phyloP scores from a whole-genome alignment of 2,888 invertebrate species.

The Nudaria mundana region DNA sequence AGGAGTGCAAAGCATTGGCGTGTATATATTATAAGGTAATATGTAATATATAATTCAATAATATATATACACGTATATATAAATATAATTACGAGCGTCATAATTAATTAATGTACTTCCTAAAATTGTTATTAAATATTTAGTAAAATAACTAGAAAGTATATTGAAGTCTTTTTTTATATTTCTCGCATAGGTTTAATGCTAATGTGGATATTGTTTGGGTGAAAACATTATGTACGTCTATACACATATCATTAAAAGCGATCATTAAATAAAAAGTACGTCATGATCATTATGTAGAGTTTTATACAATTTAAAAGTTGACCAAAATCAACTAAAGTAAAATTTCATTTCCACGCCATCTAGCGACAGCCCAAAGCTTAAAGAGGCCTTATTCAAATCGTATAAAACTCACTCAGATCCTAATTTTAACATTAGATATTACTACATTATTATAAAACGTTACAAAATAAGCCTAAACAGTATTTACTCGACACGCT shows the following conservation, averaged over 20 bases:
- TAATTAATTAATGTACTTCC: constrained; percentile 47
- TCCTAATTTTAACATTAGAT: constrained; percentile 1
- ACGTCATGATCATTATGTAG: background rate
- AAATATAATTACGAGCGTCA: constrained; percentile 32
- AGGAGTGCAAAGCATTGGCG: constrained; percentile 35
- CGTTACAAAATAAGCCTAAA: constrained; percentile 13
- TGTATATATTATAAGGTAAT: constrained; percentile 28
- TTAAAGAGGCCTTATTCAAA: constrained; percentile 5
- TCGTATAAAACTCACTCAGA: constrained; percentile 16
- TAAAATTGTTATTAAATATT: constrained; percentile 58
- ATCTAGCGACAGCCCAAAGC: background rate
- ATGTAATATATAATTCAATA: constrained; percentile 27
- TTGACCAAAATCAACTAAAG: background rate
- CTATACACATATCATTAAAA: constrained; percentile 30
- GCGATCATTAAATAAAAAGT: constrained; percentile 11
- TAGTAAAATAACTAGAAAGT: constrained; percentile 37
- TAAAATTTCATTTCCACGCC: background rate
- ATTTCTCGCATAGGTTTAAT: constrained; percentile 31
- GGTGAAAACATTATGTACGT: constrained; percentile 25
- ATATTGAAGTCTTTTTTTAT: constrained; percentile 28
- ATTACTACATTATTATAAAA: constrained; percentile 4
- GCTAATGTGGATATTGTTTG: constrained; percentile 36
- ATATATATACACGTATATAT: constrained; percentile 32
- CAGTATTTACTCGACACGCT: constrained; percentile 24
- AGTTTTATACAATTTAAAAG: constrained; percentile 6